phyloP scores from a whole-genome alignment of 1,140 invertebrate species.

The Magallana angulata region DNA sequence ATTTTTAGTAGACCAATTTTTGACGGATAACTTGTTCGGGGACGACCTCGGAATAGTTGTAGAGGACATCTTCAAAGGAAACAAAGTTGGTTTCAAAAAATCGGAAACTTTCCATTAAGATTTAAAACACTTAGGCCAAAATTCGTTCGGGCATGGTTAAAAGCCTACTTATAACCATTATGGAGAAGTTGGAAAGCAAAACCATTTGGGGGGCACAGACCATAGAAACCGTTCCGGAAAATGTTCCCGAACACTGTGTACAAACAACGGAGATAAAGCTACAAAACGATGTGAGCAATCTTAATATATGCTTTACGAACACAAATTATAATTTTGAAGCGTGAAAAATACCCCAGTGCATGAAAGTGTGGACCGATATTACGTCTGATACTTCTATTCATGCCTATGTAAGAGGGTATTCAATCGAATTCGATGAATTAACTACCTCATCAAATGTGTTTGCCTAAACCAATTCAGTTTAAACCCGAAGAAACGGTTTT shows the following conservation, averaged over 20 bases:
- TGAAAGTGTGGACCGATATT: background rate
- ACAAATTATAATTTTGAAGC: background rate
- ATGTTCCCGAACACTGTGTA: background rate
- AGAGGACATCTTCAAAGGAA: background rate
- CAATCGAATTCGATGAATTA: too few relatives aligned
- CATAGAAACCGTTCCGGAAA: background rate
- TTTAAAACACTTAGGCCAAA: background rate
- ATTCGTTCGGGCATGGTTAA: background rate
- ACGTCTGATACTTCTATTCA: background rate
- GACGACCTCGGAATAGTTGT: background rate
- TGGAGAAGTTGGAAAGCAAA: background rate
- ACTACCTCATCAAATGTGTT: too few relatives aligned
- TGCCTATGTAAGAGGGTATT: too few relatives aligned
- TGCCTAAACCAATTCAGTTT: too few relatives aligned
- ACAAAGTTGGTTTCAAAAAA: background rate
- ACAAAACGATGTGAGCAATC: background rate
- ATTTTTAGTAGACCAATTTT: background rate
- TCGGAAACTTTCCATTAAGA: background rate
- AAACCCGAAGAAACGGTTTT: too few relatives aligned
- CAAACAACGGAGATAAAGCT: background rate
- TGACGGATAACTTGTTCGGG: background rate
- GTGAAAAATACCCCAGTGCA: background rate
- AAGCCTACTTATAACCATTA: background rate
- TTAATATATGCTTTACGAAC: background rate
- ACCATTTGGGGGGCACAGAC: background rate